Conservation (phyloP, 2,888 invertebrate genomes). For the Pristionchus mayeri region DNA sequence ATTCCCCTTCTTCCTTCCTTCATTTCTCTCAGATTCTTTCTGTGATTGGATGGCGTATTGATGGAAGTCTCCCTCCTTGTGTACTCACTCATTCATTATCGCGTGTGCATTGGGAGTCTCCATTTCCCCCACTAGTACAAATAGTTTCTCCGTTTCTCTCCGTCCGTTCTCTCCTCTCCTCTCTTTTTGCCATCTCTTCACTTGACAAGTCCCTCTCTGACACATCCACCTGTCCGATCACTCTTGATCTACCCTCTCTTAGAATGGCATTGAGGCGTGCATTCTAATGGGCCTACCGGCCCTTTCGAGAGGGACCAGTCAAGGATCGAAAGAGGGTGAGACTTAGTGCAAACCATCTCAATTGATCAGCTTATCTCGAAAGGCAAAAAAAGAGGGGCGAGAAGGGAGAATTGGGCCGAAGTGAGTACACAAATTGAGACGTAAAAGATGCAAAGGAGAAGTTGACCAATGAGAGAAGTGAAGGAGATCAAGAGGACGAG, state of each 20-base stretch:
- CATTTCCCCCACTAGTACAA: conserved; percentile 38
- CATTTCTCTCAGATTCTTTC: not conserved
- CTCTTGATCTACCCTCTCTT: conserved; percentile 33
- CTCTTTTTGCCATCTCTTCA: conserved; percentile 2
- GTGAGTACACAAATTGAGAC: conserved; percentile 22
- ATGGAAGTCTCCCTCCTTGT: not conserved
- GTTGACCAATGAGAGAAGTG: conserved; percentile 20
- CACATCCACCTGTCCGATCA: not conserved
- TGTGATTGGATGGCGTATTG: too few relatives aligned
- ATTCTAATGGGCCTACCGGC: conserved; percentile 16
- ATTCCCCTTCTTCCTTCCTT: not conserved
- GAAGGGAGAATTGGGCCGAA: conserved; percentile 1
- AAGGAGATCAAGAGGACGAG: not conserved
- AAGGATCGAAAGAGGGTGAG: not conserved
- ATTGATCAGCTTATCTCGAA: conserved; percentile 33
- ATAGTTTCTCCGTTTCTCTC: conserved; percentile 26
- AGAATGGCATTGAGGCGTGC: conserved; percentile 18
- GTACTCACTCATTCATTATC: not conserved
- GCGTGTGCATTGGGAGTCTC: conserved; percentile 49
- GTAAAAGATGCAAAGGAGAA: conserved; percentile 14
- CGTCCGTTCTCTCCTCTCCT: not conserved
- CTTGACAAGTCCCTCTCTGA: conserved; percentile 22
- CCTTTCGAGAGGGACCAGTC: conserved; percentile 18
- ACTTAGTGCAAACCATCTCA: conserved; percentile 40
- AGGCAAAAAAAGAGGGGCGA: conserved; percentile 3